Conservation (phyloP, 2,797 vertebrate genomes). For the Cirrhinus molitorella region DNA sequence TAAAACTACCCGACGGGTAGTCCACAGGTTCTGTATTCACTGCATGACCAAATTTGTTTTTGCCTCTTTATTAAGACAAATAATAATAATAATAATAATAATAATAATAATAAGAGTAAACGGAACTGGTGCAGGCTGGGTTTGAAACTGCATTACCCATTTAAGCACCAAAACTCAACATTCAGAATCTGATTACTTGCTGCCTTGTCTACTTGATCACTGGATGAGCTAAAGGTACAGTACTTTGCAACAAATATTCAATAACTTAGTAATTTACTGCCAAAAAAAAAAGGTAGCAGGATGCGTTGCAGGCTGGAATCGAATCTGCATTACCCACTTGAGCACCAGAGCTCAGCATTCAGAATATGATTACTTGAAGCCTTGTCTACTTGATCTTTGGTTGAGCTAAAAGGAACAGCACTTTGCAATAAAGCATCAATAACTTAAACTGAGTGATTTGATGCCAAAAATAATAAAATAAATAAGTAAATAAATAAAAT, state of each 20-base stretch:
- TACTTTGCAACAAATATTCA: not conserved
- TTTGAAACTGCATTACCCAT: not conserved
- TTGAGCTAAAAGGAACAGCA: not conserved
- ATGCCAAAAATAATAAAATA: too few species aligned
- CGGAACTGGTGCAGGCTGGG: not conserved
- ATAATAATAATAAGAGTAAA: too few species aligned
- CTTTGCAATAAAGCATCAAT: not conserved
- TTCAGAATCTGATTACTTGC: not conserved
- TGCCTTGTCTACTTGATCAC: not conserved
- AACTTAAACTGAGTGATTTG: not conserved
- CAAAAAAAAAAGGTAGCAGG: not conserved
- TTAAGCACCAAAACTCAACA: not conserved
- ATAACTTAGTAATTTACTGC: not conserved
- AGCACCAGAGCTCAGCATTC: slow-evolving; percentile 4
- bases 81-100: too few species aligned
- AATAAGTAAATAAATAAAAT: too few species aligned
- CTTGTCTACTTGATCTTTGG: not conserved
- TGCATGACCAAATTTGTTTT: too few species aligned
- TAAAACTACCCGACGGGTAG: too few species aligned
- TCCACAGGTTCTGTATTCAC: too few species aligned
- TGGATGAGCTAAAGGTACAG: not conserved
- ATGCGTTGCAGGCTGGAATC: slow-evolving; percentile 46
- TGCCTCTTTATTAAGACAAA: too few species aligned
- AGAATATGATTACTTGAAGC: not conserved
- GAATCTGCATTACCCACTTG: not conserved